phyloP scores from a whole-genome alignment of 2,797 vertebrate genomes.

The Rhinoraja longicauda region DNA sequence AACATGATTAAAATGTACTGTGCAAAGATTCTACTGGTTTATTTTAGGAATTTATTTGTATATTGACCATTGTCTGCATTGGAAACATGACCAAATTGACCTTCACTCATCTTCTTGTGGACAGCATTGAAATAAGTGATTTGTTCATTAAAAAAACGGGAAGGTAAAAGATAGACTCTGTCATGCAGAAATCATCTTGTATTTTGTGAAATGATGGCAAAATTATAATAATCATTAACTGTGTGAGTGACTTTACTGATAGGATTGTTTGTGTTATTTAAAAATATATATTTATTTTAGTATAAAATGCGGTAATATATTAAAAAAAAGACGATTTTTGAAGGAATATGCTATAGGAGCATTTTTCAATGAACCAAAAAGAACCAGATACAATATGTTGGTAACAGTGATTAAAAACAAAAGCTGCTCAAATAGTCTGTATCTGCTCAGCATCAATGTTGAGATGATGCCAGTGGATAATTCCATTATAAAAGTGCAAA shows the following conservation, averaged over 20 bases:
- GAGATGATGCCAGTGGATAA: slow-evolving; percentile 28
- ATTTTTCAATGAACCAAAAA: not conserved
- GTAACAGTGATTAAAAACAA: not conserved
- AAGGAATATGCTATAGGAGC: not conserved
- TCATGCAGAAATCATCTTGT: not conserved
- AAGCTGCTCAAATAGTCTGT: not conserved
- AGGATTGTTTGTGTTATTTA: too few species aligned
- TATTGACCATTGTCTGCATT: too few species aligned
- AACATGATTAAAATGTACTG: not conserved
- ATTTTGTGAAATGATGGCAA: not conserved
- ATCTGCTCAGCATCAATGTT: not conserved
- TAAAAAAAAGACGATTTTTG: not conserved
- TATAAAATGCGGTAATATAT: too few species aligned
- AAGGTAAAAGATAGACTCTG: not conserved
- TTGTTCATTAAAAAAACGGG: not conserved
- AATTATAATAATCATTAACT: not conserved
- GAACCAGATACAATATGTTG: not conserved
- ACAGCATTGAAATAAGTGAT: not conserved
- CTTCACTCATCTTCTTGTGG: not conserved
- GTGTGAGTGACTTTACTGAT: not conserved
- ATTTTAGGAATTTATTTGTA: not conserved
- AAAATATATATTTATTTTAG: too few species aligned
- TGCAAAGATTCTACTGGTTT: too few species aligned
- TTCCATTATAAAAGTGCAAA: not conserved
- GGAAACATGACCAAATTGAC: not conserved